Conservation (phyloP, 2,113 vertebrate genomes). For the Trichomycterus rosablanca region DNA sequence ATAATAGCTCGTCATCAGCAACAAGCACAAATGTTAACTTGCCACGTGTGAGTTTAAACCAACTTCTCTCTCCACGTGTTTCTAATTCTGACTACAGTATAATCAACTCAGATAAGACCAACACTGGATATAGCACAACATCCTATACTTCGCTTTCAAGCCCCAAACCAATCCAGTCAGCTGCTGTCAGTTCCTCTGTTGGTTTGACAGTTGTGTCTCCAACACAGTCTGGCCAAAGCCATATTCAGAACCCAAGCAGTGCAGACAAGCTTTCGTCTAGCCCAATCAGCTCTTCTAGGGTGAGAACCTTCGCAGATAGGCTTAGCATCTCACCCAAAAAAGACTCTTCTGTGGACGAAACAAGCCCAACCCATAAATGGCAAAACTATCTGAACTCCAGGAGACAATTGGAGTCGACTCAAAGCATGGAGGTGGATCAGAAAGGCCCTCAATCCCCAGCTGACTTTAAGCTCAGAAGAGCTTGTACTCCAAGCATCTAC, state of each 20-base stretch:
- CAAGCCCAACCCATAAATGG: constrained; percentile 51
- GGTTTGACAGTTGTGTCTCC: neutral
- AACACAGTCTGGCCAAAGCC: neutral
- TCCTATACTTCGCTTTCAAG: neutral
- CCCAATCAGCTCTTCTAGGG: constrained; percentile 22
- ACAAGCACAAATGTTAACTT: no score
- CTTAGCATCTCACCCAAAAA: constrained; percentile 48
- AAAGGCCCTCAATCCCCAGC: constrained; percentile 37
- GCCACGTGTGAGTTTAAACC: no score
- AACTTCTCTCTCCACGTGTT: neutral
- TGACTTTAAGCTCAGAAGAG: constrained; percentile 26
- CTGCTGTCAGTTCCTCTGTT: neutral
- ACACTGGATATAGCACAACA: neutral
- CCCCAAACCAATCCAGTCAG: neutral
- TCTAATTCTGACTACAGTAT: neutral
- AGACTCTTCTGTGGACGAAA: constrained; percentile 32
- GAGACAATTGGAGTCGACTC: constrained; percentile 14
- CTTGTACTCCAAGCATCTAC: constrained; percentile 50
- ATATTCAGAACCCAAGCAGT: neutral
- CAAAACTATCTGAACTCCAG: constrained; percentile 48
- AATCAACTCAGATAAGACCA: neutral
- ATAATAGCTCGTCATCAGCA: constrained; percentile 1
- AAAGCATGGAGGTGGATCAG: constrained; percentile 16
- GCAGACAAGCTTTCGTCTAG: neutral
- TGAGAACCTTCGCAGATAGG: constrained; percentile 43